Evolutionary conservation across 2,888 invertebrate genomes (phyloP).

Genomic region (Drosophila sordidapex): DNA sequence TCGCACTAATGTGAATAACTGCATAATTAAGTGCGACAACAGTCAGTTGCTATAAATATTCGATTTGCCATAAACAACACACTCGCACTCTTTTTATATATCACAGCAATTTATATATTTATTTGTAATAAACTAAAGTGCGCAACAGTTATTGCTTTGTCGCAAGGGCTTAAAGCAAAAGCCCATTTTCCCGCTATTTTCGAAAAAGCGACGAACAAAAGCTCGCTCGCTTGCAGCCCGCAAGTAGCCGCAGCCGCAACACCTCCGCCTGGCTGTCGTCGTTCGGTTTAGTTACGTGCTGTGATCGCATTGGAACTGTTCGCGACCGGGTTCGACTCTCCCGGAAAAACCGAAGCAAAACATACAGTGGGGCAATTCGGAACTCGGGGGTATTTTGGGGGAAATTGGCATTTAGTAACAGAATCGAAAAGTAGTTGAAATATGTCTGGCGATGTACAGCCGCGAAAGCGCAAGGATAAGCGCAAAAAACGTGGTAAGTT

Average conservation of each 20-base stretch:
- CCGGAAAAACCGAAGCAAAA: constrained; percentile 14
- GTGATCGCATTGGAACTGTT: constrained; percentile 54
- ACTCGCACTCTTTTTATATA: not conserved
- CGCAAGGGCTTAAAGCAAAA: not conserved
- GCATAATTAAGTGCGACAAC: not conserved
- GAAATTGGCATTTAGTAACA: constrained; percentile 41
- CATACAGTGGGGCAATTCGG: constrained; percentile 46
- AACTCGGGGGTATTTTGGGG: constrained; percentile 22
- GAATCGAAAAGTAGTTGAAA: constrained; percentile 64
- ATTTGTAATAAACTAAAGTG: not conserved
- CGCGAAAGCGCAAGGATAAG: constrained; percentile 94
- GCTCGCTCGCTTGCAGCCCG: constrained; percentile 21
- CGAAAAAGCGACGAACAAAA: constrained; percentile 28
- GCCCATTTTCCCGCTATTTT: constrained; percentile 40
- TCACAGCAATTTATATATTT: not conserved
- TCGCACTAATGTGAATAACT: not conserved
- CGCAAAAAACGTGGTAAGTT: constrained; percentile 89
- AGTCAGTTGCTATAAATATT: constrained; percentile 6
- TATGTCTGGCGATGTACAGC: constrained; percentile 95
- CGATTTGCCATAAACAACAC: not conserved
- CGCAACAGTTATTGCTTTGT: not conserved
- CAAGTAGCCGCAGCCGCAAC: constrained; percentile 13
- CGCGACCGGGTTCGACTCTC: constrained; percentile 41
- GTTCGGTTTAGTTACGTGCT: constrained; percentile 65
- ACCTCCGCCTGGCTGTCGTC: constrained; percentile 15